A percentile compares a stretch with the other conserved stretches of the same genome.
Conservation (phyloP, 2,888 invertebrate species). For the Pyralis farinalis region DNA sequence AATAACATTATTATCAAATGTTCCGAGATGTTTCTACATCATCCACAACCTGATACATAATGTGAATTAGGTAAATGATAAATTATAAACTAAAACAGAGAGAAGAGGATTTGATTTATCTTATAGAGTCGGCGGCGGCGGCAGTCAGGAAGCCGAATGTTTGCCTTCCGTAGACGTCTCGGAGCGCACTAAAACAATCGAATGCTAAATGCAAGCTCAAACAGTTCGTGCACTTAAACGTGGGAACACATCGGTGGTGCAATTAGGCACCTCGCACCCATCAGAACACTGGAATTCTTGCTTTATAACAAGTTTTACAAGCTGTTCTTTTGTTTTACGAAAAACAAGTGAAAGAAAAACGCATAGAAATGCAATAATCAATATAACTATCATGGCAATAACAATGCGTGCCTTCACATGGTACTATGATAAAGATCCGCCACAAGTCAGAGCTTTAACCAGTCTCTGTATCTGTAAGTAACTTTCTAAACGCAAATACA, state of each 20-base stretch:
- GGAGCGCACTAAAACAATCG: slow-evolving; percentile 78
- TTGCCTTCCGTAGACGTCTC: slow-evolving; percentile 69
- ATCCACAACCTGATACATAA: no score
- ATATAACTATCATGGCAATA: no score
- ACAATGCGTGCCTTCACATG: no score
- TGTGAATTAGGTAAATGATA: no score
- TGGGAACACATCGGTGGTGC: slow-evolving; percentile 73
- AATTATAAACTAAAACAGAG: no score
- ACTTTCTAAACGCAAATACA: no score
- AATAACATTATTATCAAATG: no score
- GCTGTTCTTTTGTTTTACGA: slow-evolving; percentile 12
- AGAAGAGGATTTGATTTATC: neutral
- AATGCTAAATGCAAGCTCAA: slow-evolving; percentile 76
- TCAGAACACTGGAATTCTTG: slow-evolving; percentile 43
- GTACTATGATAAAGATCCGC: no score
- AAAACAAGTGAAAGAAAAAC: neutral
- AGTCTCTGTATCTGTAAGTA: no score
- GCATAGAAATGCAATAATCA: no score
- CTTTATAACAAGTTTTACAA: slow-evolving; percentile 26
- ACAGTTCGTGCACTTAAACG: slow-evolving; percentile 74
- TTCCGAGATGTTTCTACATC: no score
- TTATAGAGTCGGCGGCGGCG: slow-evolving; percentile 6
- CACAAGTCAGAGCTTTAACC: no score
- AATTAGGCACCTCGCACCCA: slow-evolving; percentile 62
- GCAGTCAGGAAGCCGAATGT: slow-evolving; percentile 63